Base-by-base conservation (phyloP, 1,140 invertebrate genomes). In the Monomorium pharaonis region DNA sequence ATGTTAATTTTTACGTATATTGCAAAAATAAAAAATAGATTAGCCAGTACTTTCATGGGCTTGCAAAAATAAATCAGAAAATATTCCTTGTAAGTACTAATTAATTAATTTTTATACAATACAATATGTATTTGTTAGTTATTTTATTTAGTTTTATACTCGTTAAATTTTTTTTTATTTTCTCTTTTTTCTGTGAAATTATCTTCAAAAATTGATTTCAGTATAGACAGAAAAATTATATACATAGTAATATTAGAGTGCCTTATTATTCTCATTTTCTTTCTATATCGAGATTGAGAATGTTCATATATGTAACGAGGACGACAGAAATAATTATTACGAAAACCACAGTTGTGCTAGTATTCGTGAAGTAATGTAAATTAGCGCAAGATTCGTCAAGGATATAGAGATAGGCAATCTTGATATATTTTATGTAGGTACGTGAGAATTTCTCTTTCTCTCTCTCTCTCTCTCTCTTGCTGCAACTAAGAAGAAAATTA, bases 311-410 rank as follows among this genome's bases (percentile, higher is more conserved):
- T 9, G 47, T 27, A 42, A 76, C 63, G 42, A 69, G 70, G 70
- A 69, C 69, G 63, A 49, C 16, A 69, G 27, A 63, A 81, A 87
- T 49, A 81, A 90, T 90, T 84, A 91, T 89, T 90, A 83, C 42
- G 74, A 87, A 90, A 90, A 89, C 24, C 88, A 90, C 86, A 89
- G 62, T 89, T 87, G 81, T 75, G 78, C 54, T 86, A 86, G 87
- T 90, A 85, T 85, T 58, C 44, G 67, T 83, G 85, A 10, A 75
- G 65, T 49, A 87, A 89, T 87, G 42, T 86, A 86, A 80, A 86
- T 49, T 54, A 86, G 74, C 69, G 37, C 56, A 85, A 86, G 49
- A 86, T 86, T 75, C 65, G 60, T 81, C 74, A 78, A 58, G 75
- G 56, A 51, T 85, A 63, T 47, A 60, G 16, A 78, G 56, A 30